Evolutionary conservation across 2,113 vertebrate genomes (phyloP).

Genomic region (Melanerpes formicivorus): DNA sequence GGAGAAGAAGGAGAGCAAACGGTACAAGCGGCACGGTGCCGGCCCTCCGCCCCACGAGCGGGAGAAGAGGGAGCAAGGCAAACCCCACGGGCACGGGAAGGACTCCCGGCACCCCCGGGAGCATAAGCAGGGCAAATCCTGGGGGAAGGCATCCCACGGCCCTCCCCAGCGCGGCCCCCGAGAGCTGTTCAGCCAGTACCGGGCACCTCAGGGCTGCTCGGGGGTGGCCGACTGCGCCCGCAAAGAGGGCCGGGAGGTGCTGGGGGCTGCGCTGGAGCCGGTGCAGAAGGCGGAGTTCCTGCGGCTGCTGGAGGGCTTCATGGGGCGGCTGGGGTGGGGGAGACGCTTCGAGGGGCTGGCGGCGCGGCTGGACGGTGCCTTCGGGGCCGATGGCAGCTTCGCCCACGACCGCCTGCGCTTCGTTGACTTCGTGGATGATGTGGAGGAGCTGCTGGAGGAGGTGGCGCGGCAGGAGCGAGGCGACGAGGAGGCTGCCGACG

Average conservation of each 20-base stretch:
- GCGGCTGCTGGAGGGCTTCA: constrained; percentile 77
- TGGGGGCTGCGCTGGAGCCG: constrained; percentile 63
- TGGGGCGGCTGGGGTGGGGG: constrained; percentile 73
- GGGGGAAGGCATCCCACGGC: neutral
- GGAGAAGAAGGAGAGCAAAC: neutral
- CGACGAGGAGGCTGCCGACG: constrained; percentile 81
- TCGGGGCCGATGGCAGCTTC: constrained; percentile 79
- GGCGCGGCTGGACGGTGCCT: constrained; percentile 69
- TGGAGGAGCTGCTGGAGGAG: constrained; percentile 91
- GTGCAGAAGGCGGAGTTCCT: constrained; percentile 80
- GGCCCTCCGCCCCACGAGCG: neutral
- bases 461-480: constrained; percentile 74
- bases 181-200: constrained; percentile 67
- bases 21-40: neutral
- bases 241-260: constrained; percentile 75
- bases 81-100: neutral
- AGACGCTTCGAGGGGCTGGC: constrained; percentile 56
- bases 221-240: constrained; percentile 80
- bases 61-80: neutral
- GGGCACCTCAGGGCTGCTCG: constrained; percentile 71
- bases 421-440: constrained; percentile 84
- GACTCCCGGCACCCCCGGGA: neutral
- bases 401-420: constrained; percentile 86
- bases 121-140: neutral
- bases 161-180: constrained; percentile 56